Evolutionary conservation across 2,888 invertebrate species (phyloP).

Genomic region (Macropis europaea): DNA sequence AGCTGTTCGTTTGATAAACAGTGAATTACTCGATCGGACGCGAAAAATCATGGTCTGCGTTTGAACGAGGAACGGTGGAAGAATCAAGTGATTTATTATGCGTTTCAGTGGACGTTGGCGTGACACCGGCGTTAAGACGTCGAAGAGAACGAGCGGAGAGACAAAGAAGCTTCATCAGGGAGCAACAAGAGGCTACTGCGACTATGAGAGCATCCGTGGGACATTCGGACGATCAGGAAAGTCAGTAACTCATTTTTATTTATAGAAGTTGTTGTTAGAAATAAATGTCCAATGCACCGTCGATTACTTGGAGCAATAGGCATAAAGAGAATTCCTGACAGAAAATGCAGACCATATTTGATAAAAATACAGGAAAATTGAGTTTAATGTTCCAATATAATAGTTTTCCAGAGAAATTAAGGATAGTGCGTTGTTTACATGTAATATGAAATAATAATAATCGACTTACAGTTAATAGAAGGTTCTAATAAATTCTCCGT

Average conservation of each 20-base stretch:
- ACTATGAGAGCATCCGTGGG: constrained; percentile 80
- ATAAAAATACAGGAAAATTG: too few relatives aligned
- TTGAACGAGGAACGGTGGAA: constrained; percentile 4
- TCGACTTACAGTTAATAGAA: too few relatives aligned
- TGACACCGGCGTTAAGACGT: constrained; percentile 89
- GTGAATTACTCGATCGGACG: constrained; percentile 35
- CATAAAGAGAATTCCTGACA: too few relatives aligned
- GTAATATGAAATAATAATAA: too few relatives aligned
- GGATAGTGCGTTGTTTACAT: too few relatives aligned
- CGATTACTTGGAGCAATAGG: too few relatives aligned
- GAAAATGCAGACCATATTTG: too few relatives aligned
- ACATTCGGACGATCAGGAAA: constrained; percentile 75
- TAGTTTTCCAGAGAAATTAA: too few relatives aligned
- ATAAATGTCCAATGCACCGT: too few relatives aligned
- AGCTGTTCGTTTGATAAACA: constrained; percentile 22
- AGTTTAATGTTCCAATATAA: too few relatives aligned
- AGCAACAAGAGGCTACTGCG: constrained; percentile 87
- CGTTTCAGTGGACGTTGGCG: constrained; percentile 84
- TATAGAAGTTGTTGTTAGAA: not conserved
- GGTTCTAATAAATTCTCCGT: not conserved
- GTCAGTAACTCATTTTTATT: constrained; percentile 61
- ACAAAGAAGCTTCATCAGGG: constrained; percentile 91
- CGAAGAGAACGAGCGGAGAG: constrained; percentile 91
- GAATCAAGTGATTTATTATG: constrained; percentile 34
- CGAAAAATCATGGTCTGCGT: constrained; percentile 21